Evolutionary conservation across 2,888 invertebrate species (phyloP).

Genomic region (Syrphus vitripennis): DNA sequence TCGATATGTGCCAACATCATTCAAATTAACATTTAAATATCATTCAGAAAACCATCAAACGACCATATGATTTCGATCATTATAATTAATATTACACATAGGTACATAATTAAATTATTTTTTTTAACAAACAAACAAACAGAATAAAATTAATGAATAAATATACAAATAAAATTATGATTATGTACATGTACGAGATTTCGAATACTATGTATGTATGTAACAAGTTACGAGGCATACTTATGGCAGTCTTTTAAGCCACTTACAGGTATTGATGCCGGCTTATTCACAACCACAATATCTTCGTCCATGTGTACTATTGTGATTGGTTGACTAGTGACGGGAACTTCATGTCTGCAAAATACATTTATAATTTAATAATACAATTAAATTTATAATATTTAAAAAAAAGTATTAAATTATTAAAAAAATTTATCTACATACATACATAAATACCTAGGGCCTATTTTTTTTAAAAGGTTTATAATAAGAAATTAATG

Average conservation of each 20-base stretch:
- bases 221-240: conserved; percentile 36
- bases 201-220: conserved; percentile 51
- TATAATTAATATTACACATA: background rate
- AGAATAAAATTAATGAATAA: background rate
- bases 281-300: conserved; percentile 99
- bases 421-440: background rate
- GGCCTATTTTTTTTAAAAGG: background rate
- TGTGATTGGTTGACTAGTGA: conserved; percentile 97
- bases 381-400: conserved; percentile 36
- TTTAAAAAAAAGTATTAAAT: background rate
- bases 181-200: conserved; percentile 49
- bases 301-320: conserved; percentile 99
- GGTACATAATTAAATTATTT: background rate
- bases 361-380: conserved; percentile 73
- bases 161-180: conserved; percentile 12
- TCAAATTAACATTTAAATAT: too few relatives aligned
- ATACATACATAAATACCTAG: too few relatives aligned
- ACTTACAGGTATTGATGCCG: conserved; percentile 99
- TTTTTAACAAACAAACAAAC: background rate
- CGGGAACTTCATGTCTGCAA: conserved; percentile 99
- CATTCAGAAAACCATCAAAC: too few relatives aligned
- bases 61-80: too few relatives aligned
- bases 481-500: background rate
- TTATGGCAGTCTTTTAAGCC: conserved; percentile 91
- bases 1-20: too few relatives aligned